phyloP scores from a whole-genome alignment of 2,113 vertebrate genomes.

The Corvus hawaiiensis region DNA sequence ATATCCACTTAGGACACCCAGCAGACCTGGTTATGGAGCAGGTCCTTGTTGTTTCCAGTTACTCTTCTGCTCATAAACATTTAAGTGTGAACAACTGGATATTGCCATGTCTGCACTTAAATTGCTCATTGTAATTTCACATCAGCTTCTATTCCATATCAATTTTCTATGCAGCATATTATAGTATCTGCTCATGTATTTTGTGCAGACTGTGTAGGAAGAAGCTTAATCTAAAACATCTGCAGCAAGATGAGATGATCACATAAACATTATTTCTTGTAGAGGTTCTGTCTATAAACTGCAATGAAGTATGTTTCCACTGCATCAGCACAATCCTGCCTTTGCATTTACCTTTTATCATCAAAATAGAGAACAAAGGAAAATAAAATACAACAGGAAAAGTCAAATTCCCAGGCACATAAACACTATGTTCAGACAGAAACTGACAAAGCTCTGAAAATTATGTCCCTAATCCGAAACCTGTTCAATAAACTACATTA shows the following conservation, averaged over 20 bases:
- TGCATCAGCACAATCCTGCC: slow-evolving; percentile 11
- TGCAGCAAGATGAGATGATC: neutral
- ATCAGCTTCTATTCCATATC: neutral
- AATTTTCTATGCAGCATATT: neutral
- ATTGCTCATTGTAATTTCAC: neutral
- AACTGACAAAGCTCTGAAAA: slow-evolving; percentile 34
- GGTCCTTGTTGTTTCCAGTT: neutral
- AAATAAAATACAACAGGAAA: neutral
- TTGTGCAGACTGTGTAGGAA: neutral
- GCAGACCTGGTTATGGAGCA: neutral
- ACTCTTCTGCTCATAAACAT: neutral
- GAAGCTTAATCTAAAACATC: slow-evolving; percentile 23
- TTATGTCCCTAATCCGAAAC: neutral
- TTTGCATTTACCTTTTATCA: neutral
- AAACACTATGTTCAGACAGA: slow-evolving; percentile 4
- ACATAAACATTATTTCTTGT: slow-evolving; percentile 12
- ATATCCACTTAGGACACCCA: neutral
- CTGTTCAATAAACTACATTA: slow-evolving; percentile 13
- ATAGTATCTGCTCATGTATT: neutral
- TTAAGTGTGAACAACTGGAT: neutral
- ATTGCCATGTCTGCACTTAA: neutral
- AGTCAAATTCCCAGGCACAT: slow-evolving; percentile 6
- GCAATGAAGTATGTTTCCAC: neutral
- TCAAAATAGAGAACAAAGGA: slow-evolving; percentile 18
- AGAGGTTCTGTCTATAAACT: slow-evolving; percentile 8